Evolutionary conservation across 2,888 invertebrate species (phyloP), one percentile per base, ranked within the genome.

Genomic region (Lochmaea crataegi): DNA sequence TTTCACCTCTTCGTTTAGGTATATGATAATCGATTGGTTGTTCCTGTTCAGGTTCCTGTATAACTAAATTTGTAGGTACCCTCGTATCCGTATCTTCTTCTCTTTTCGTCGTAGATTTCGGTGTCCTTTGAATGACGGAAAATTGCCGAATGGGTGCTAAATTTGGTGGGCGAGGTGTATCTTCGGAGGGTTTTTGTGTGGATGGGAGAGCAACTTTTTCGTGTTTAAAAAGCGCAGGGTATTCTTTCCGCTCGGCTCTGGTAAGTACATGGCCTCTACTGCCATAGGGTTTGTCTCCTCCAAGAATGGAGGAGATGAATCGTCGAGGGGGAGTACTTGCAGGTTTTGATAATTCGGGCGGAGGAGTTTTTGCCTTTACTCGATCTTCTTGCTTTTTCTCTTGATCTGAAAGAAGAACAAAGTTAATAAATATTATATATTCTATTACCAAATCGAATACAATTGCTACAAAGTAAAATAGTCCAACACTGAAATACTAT

Each of bases 11-110:
- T 82, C 94, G 91, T 85, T 94, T 95, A 32, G 95, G 95, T 78
- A 96, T 94, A 83, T 92, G 95, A 85, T 96, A 96, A 84, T 96
- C 95, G 75, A 96, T 96, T 0, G 96, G 96, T 81, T 95, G 95
- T 75, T 96, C 95, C 81, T 86, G 81, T 82, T 82, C 82, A 61
- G 84, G 82, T 77, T 84, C 84, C 69, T 83, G 83, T 32, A 82
- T 75, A 12, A 78, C 74, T 42, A 77, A 60, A 26, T 74, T 76
- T 16, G 80, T 71, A n/a, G 82, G 80, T 26, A 84, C 73, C 66
- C 83, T 76, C 57, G 80, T 81, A 32, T 84, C 83, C 79, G 82
- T 84, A 79, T 82, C 87, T 79, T 83, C 84, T 79, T 85, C 82
- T 78, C 80, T 77, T 80, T 84, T 80, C 72, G 80, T 79, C 92